phyloP scores from a whole-genome alignment of 1,140 invertebrate species.

The Psilanteris sp. region DNA sequence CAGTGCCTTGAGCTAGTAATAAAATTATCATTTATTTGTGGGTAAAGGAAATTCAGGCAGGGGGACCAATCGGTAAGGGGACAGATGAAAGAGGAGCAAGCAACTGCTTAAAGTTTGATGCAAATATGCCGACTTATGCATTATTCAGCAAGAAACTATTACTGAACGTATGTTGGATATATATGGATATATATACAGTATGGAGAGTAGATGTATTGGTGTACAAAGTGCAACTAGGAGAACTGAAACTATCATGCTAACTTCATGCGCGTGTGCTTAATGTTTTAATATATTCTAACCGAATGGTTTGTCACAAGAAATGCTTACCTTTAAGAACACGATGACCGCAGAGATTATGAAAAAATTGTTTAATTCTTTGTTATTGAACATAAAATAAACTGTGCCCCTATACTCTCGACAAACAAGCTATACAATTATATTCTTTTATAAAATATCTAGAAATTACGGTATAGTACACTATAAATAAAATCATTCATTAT shows the following conservation, averaged over 20 bases:
- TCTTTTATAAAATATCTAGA: constrained; percentile 14
- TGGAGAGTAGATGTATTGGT: constrained; percentile 29
- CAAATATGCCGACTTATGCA: constrained; percentile 74
- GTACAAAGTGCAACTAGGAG: constrained; percentile 67
- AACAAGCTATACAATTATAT: too few relatives aligned
- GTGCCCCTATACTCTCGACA: too few relatives aligned
- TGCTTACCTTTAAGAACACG: constrained; percentile 1
- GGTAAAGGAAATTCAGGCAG: constrained; percentile 36
- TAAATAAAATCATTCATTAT: too few relatives aligned
- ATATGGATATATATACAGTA: constrained; percentile 43
- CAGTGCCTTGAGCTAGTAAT: constrained; percentile 69
- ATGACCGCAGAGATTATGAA: constrained; percentile 15
- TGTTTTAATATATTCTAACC: constrained; percentile 74
- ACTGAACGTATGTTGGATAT: constrained; percentile 64
- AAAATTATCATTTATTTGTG: constrained; percentile 76
- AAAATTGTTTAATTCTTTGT: constrained; percentile 28
- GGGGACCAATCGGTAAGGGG: constrained; percentile 33
- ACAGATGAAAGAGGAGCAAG: constrained; percentile 56
- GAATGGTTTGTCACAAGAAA: constrained; percentile 64
- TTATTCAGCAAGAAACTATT: constrained; percentile 76
- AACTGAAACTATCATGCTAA: constrained; percentile 67
- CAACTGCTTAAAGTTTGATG: constrained; percentile 74
- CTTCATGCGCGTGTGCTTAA: constrained; percentile 70
- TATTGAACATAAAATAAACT: constrained; percentile 9
- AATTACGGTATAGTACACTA: too few relatives aligned